A percentile compares a stretch with the other conserved stretches of the same genome.
Evolutionary conservation across 2,113 vertebrate species (phyloP).

Genomic region (Physeter macrocephalus): DNA sequence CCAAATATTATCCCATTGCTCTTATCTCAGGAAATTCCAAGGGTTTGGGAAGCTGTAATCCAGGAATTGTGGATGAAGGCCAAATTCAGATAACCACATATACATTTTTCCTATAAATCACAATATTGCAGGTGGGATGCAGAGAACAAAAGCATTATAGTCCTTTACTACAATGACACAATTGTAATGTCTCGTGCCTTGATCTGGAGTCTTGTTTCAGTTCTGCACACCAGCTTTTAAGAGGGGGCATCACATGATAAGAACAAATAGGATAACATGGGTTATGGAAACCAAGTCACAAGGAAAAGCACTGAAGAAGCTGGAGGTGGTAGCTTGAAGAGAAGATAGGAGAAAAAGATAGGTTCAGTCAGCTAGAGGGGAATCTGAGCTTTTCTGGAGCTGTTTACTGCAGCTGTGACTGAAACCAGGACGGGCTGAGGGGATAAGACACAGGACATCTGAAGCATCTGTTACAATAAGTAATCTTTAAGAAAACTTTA

Average conservation of each 20-base stretch:
- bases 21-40: background rate
- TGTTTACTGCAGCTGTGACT: background rate
- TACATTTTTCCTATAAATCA: background rate
- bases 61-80: background rate
- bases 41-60: background rate
- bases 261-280: background rate
- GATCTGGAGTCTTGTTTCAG: background rate
- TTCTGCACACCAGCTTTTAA: background rate
- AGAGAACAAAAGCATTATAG: background rate
- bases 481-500: background rate
- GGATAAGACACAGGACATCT: background rate
- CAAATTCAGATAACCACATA: background rate
- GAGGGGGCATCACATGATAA: background rate
- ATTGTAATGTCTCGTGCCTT: background rate
- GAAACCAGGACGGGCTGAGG: background rate
- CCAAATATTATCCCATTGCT: background rate
- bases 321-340: background rate
- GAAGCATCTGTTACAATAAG: background rate
- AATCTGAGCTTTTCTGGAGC: background rate
- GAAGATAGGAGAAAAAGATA: background rate
- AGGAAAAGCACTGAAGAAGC: background rate
- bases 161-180: background rate
- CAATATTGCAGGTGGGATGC: background rate
- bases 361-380: background rate
- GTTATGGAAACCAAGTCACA: background rate